Evolutionary conservation across 2,113 vertebrate genomes (phyloP), one percentile per base, ranked within the genome.

Genomic region (Cacatua alba): DNA sequence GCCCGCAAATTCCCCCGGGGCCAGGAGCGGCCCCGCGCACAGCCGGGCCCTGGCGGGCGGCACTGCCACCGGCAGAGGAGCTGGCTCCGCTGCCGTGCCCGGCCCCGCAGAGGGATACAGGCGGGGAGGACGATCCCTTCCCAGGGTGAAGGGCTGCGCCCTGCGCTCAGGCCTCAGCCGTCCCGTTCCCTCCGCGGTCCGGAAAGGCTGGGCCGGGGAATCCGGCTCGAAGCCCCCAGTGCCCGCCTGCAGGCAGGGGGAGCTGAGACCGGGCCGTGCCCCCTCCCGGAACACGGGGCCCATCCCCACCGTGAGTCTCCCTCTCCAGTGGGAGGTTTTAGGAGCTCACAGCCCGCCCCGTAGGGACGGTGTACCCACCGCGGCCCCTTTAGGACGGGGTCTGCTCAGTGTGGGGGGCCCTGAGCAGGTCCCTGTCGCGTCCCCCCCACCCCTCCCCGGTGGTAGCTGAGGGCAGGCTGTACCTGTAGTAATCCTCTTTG

Each of bases 401-500:
- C 10, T 13, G 59, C 39, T 53, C 51, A 1, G 75, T 7, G 13
- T 1, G 60, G 71, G 48, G 16, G 68, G 31, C 17, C 2, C 20
- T 13, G 25, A 23, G 44, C n/a, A 13, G 39, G 19, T 33, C 24
- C 46, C 75, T 19, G 24, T 16, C 9, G 20, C 23, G 6, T 31
- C 13, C 13, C 7, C 20, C 12, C 35, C 51, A 41, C 72, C 63
- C 70, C 15, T 2, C 23, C 82, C 63, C 1, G 41, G 59, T 9
- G 76, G 29, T 7, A 71, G 68, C 35, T 31, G 74, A 19, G 92
- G 35, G 35, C 59, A 37, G 59, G 84, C 91, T 59, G 92, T 98
- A 99, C 99, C 99, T 99, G 98, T 99, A 99, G 97, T 99, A 99
- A 94, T 99, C 99, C 93, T 99, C 99, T 86, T 99, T 99, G 98